Conservation (phyloP, 2,113 vertebrate genomes). For the Pseudorectes ferrugineus region DNA sequence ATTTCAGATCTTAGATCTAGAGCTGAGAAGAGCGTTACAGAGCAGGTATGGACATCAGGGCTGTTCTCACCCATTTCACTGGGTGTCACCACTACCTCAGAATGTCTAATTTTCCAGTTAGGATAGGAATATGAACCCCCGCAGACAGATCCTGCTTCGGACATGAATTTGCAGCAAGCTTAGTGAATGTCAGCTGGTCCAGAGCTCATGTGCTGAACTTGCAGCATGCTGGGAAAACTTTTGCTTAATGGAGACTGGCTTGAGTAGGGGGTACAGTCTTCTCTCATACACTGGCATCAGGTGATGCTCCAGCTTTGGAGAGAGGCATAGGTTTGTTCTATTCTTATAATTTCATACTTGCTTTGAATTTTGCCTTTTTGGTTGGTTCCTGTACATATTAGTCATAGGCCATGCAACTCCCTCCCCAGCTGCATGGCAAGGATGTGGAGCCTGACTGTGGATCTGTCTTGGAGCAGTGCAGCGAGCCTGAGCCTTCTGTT, state of each 20-base stretch:
- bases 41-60: background rate
- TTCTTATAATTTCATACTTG: background rate
- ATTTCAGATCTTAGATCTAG: background rate
- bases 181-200: background rate
- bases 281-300: fast-evolving
- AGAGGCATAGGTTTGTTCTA: background rate
- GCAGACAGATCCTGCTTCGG: background rate
- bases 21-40: background rate
- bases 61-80: background rate
- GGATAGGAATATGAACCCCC: background rate
- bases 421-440: background rate
- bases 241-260: background rate
- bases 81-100: background rate
- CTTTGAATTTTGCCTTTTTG: background rate
- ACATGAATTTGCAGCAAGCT: background rate
- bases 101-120: background rate
- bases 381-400: background rate
- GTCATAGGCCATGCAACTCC: fast-evolving
- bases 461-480: background rate
- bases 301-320: background rate
- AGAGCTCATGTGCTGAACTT: background rate
- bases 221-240: background rate
- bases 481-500: background rate
- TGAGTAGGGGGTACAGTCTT: background rate
- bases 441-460: background rate